Evolutionary conservation across 2,113 vertebrate genomes (phyloP), one percentile per base, ranked within the genome.

Genomic region (Rhea pennata): DNA sequence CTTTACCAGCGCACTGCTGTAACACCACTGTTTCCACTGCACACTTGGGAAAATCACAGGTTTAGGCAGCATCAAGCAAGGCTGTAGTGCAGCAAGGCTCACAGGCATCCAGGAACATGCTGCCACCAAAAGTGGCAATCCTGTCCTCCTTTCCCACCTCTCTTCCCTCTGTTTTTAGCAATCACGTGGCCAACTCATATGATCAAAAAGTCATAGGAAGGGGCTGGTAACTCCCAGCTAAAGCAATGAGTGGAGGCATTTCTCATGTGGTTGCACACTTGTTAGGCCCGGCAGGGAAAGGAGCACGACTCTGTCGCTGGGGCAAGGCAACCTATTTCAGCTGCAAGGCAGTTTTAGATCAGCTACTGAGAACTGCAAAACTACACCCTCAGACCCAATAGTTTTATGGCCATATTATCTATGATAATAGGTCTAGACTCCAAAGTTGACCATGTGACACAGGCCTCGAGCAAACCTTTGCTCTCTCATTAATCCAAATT

Each of bases 351-450:
- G 29, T 48, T 93, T 72, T 59, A 75, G 64, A 76, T 59, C 65
- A 79, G 27, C 66, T 58, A 88, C 22, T 7, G n/a, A 80, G 66
- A 78, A 31, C 0, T 64, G 65, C 51, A 91, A 76, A 90, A 54
- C 59, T 54, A 64, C 58, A 62, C 26, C 31, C 51, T 40, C 50
- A 46, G 61, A 76, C 59, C 90, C 70, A 71, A 54, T 59, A 92
- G 92, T 71, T 97, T 97, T 96, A 90, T 69, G 96, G 97, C 78
- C 96, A 74, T 82, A 71, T 94, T 93, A 97, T 96, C 97, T 97
- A 96, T 46, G 75, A 89, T 93, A 86, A 10, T 78, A 87, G 95
- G 95, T 88, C 88, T 33, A 96, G 97, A 91, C 93, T 93, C 93
- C 90, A 66, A 97, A 97, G 97, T 20, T 76, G 95, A 98, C 96